Percentiles rank a stretch among this genome's conserved stretches.
phyloP scores from a whole-genome alignment of 2,113 vertebrate species.

The Notothenia rossii region DNA sequence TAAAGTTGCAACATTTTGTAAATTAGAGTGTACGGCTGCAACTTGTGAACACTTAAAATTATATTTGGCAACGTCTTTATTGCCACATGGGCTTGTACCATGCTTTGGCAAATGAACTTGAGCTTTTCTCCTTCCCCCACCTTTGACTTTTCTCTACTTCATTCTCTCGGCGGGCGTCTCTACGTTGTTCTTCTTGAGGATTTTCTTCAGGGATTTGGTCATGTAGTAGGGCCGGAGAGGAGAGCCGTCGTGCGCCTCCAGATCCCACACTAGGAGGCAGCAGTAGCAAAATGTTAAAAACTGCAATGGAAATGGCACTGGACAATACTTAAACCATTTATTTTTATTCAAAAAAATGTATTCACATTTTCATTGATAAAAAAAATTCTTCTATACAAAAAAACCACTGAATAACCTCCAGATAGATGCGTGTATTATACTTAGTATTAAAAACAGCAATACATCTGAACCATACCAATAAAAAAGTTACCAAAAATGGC shows the following conservation, averaged over 20 bases:
- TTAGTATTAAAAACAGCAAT: conserved; percentile 82
- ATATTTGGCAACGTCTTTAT: conserved; percentile 25
- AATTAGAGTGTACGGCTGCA: conserved; percentile 6
- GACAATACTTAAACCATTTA: conserved; percentile 70
- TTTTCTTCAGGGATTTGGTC: conserved; percentile 70
- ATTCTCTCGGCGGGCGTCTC: background rate
- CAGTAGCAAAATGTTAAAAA: conserved; percentile 59
- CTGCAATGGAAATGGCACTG: conserved; percentile 18
- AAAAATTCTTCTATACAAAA: conserved; percentile 81
- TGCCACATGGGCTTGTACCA: conserved; percentile 15
- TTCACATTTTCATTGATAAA: conserved; percentile 79
- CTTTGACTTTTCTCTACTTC: background rate
- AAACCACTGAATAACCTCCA: conserved; percentile 77
- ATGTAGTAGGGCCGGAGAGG: conserved; percentile 76
- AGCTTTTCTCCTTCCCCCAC: conserved; percentile 17
- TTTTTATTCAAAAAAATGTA: conserved; percentile 82
- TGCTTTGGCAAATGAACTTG: conserved; percentile 13
- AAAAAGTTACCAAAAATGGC: conserved; percentile 87
- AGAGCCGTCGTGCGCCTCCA: conserved; percentile 84
- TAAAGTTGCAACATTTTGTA: background rate
- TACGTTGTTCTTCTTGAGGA: conserved; percentile 73
- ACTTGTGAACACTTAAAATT: conserved; percentile 5
- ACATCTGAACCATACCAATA: conserved; percentile 77
- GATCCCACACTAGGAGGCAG: conserved; percentile 85
- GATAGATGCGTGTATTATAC: conserved; percentile 77